phyloP scores from a whole-genome alignment of 2,888 invertebrate species.

The Agrochola circellaris region DNA sequence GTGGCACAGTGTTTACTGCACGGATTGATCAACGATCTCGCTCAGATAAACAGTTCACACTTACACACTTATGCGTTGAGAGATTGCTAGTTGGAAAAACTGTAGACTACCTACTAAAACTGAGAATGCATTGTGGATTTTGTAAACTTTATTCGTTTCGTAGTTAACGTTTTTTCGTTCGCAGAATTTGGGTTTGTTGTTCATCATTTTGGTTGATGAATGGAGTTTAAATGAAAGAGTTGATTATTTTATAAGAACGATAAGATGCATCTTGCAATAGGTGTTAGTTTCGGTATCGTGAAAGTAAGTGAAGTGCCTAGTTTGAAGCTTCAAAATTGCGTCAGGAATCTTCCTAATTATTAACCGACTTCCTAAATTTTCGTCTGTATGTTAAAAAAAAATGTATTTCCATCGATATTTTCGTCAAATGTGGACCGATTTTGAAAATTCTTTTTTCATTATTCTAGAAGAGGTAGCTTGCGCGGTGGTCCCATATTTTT shows the following conservation, averaged over 20 bases:
- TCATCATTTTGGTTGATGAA: background rate
- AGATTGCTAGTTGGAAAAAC: constrained; percentile 46
- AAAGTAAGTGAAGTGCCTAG: background rate
- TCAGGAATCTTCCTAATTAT: background rate
- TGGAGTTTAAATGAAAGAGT: background rate
- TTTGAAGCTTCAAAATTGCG: background rate
- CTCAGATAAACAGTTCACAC: constrained; percentile 62
- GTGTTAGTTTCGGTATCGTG: no score
- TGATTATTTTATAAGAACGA: background rate
- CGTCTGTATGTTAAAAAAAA: no score
- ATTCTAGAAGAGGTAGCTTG: no score
- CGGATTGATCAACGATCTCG: constrained; percentile 57
- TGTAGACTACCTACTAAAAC: constrained; percentile 28
- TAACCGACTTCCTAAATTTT: no score
- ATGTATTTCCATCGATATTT: no score
- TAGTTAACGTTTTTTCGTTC: background rate
- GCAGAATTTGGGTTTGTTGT: background rate
- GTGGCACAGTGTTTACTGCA: constrained; percentile 67
- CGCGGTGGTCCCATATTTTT: no score
- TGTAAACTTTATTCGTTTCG: background rate
- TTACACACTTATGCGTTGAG: constrained; percentile 61
- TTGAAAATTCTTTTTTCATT: no score
- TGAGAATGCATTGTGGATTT: constrained; percentile 1
- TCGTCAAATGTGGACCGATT: no score
- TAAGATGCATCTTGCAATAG: background rate